These are phyloP conservation scores for Embidobia sp. DNA, from an alignment of 2,888 invertebrate genomes.

Conservation along the genomic window DNA sequence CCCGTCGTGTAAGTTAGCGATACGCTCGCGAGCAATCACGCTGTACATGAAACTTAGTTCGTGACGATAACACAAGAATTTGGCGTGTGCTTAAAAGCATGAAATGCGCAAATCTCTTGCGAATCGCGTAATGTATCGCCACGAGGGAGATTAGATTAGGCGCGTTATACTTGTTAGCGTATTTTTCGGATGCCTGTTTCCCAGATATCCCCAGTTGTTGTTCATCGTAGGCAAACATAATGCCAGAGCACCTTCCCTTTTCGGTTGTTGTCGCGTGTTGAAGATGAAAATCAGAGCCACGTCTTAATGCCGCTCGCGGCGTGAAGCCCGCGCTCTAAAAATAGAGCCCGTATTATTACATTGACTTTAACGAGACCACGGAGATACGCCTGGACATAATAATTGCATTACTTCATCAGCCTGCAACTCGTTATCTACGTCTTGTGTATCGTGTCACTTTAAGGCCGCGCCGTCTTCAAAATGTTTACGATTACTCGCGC, in stretches of 20 bases:
- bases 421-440: slow-evolving; percentile 35
- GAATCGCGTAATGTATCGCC: slow-evolving; percentile 51
- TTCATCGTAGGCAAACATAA: slow-evolving; percentile 32
- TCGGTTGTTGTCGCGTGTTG: not conserved
- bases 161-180: slow-evolving; percentile 30
- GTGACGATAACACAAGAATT: slow-evolving; percentile 59
- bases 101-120: slow-evolving; percentile 47
- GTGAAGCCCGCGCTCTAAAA: slow-evolving; percentile 11
- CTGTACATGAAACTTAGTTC: slow-evolving; percentile 48
- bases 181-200: slow-evolving; percentile 32
- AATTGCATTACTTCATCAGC: slow-evolving; percentile 48
- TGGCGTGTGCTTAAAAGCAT: slow-evolving; percentile 51
- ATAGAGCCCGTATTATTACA: slow-evolving; percentile 9
- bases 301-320: slow-evolving; percentile 22
- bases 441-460: slow-evolving; percentile 10
- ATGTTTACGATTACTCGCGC: not conserved
- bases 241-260: slow-evolving; percentile 19
- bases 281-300: slow-evolving; percentile 1
- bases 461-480: slow-evolving; percentile 11
- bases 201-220: slow-evolving; percentile 18
- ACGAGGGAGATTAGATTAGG: slow-evolving; percentile 50
- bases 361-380: slow-evolving; percentile 27
- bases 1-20: slow-evolving; percentile 47
- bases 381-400: slow-evolving; percentile 39
- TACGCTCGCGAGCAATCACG: slow-evolving; percentile 44